phyloP scores from a whole-genome alignment of 2,797 vertebrate genomes.

The Leontopithecus rosalia region DNA sequence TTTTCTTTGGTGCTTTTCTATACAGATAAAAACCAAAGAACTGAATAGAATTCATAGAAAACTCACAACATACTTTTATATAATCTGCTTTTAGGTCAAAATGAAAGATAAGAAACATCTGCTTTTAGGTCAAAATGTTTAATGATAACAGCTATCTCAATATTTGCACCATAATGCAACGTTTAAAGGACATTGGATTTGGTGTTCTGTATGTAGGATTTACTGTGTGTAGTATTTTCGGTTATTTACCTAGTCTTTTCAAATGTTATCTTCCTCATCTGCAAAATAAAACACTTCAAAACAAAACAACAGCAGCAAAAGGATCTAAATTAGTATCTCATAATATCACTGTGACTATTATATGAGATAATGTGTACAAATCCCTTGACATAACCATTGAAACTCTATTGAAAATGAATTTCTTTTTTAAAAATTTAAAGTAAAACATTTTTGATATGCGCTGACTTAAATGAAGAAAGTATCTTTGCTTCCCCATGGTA shows the following conservation, averaged over 20 bases:
- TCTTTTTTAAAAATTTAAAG: neutral
- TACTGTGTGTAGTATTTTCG: neutral
- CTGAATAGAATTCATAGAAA: neutral
- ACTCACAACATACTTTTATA: neutral
- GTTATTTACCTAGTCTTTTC: neutral
- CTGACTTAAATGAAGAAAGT: neutral
- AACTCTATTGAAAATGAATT: neutral
- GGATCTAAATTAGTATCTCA: neutral
- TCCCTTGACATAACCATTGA: neutral
- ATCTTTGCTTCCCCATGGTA: neutral
- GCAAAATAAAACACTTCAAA: neutral
- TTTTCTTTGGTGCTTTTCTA: neutral
- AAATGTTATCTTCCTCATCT: neutral
- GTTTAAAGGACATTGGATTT: neutral
- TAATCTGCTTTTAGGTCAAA: neutral
- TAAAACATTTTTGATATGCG: neutral
- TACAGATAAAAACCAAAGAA: neutral
- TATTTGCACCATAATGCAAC: neutral
- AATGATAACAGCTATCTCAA: neutral
- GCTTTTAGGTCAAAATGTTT: neutral
- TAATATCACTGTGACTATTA: neutral
- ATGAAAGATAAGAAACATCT: neutral
- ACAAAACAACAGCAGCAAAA: neutral
- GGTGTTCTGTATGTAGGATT: rapidly evolving
- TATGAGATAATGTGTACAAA: neutral